A percentile compares a stretch with the other conserved stretches of the same genome.
Conservation (phyloP, 2,888 invertebrate species). For the Epinotia ramella region DNA sequence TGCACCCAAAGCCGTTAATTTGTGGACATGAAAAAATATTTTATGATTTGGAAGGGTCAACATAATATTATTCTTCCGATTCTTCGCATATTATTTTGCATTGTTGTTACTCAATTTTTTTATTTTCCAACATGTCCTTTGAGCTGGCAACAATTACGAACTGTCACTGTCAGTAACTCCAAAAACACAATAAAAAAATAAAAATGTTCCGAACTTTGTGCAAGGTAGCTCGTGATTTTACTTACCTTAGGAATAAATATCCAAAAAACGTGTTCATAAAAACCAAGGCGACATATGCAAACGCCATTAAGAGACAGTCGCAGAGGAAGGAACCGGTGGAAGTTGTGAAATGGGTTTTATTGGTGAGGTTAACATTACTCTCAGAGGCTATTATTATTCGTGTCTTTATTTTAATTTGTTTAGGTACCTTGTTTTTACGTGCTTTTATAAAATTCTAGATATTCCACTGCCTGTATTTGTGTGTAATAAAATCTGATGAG, state of each 20-base stretch:
- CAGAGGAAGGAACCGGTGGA: constrained; percentile 70
- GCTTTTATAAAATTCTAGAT: neutral
- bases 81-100: too few species aligned
- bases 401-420: neutral
- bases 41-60: too few species aligned
- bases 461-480: neutral
- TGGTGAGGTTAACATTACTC: constrained; percentile 62
- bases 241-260: constrained; percentile 48
- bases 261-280: constrained; percentile 56
- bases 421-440: neutral
- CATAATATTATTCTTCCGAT: too few species aligned
- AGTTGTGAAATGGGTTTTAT: constrained; percentile 73
- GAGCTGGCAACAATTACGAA: too few species aligned
- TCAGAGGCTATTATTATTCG: neutral
- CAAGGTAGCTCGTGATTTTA: constrained; percentile 53
- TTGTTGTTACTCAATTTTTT: too few species aligned
- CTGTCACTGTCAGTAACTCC: too few species aligned
- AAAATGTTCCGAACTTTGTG: constrained; percentile 55
- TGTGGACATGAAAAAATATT: too few species aligned
- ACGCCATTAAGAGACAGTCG: constrained; percentile 60
- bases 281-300: constrained; percentile 58
- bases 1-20: too few species aligned
- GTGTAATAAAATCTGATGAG: too few species aligned
- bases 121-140: too few species aligned
- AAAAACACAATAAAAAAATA: constrained; percentile 49